Conservation (phyloP, 2,888 invertebrate species). For the Thecophora atra region DNA sequence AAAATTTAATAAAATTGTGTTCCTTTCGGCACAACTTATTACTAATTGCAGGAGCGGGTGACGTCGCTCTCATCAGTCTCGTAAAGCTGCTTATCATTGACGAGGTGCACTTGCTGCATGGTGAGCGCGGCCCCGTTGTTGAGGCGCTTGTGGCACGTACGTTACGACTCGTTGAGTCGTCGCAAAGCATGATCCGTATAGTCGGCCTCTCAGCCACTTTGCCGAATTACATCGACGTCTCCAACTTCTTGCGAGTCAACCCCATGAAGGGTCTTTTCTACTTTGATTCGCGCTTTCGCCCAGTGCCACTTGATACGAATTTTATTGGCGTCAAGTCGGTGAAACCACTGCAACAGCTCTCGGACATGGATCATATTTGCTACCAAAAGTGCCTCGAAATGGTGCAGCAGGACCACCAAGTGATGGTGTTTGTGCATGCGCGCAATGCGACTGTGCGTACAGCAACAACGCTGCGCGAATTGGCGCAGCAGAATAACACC, state of each 20-base stretch:
- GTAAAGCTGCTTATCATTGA: conserved; percentile 95
- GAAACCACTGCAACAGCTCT: conserved; percentile 71
- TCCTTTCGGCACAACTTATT: not conserved
- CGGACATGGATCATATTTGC: conserved; percentile 90
- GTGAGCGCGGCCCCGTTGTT: conserved; percentile 96
- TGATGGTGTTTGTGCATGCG: conserved; percentile 98
- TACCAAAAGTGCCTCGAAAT: conserved; percentile 90
- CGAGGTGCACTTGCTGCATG: conserved; percentile 96
- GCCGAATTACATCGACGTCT: conserved; percentile 97
- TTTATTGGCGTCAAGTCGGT: conserved; percentile 87
- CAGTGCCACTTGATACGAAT: conserved; percentile 91
- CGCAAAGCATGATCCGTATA: conserved; percentile 95
- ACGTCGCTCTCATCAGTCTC: conserved; percentile 87
- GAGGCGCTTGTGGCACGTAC: conserved; percentile 97
- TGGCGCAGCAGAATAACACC: conserved; percentile 80
- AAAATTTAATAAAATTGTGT: not conserved
- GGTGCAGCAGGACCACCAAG: conserved; percentile 91
- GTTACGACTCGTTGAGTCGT: conserved; percentile 88
- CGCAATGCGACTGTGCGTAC: conserved; percentile 94
- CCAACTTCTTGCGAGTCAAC: conserved; percentile 92
- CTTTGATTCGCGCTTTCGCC: conserved; percentile 93
- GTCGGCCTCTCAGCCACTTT: conserved; percentile 96
- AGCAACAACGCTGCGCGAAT: conserved; percentile 83
- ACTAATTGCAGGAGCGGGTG: conserved; percentile 77
- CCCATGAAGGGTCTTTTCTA: conserved; percentile 91